Base-by-base conservation (phyloP, 2,888 invertebrate genomes). In the Ametastegia equiseti region DNA sequence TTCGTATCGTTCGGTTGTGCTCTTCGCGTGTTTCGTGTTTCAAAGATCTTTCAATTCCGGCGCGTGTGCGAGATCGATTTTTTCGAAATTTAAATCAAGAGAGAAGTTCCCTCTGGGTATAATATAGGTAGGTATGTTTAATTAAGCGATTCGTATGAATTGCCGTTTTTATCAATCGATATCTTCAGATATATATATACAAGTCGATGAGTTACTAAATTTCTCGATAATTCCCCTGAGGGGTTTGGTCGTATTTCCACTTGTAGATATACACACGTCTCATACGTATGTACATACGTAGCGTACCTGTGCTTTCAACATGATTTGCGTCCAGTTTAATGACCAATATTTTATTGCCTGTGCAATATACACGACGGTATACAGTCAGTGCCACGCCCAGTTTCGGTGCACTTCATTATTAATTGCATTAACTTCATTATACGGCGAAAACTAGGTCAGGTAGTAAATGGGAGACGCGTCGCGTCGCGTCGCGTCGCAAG, bases 341-440 rank as follows among this genome's bases (percentile, higher is more conserved):
- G 65, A 39, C 65, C 65, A 67, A 67, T 67, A 67, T 67, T 67
- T 67, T 67, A 67, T 67, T 67, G 23, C 65, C 15, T 4, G 19
- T 33, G n/a, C n/a, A n/a, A 23, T 54, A 54, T 11, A 27, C 15
- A 27, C n/a, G n/a, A n/a, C n/a, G n/a, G 65, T 9, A 0, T 36
- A 67, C 65, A 19, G 65, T 67, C 19, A 11, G 15, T 13, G 39
- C 65, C 65, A 67, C 65, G 39, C 65, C 65, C 65, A 5, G 36
- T 67, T 67, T 39, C 65, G 9, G 2, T 39, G 36, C 65, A 19
- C 39, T 39, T 39, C 39, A 19, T 67, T 67, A 39, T 67, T 67
- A 39, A 67, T 67, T 67, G 65, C 36, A 67, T 67, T 67, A 67
- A 67, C 65, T 67, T 67, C n/a, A 67, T 67, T 67, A 67, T 67